These are phyloP conservation scores for Cariama cristata DNA, from an alignment of 2,113 vertebrate species.

Conservation along the genomic window DNA sequence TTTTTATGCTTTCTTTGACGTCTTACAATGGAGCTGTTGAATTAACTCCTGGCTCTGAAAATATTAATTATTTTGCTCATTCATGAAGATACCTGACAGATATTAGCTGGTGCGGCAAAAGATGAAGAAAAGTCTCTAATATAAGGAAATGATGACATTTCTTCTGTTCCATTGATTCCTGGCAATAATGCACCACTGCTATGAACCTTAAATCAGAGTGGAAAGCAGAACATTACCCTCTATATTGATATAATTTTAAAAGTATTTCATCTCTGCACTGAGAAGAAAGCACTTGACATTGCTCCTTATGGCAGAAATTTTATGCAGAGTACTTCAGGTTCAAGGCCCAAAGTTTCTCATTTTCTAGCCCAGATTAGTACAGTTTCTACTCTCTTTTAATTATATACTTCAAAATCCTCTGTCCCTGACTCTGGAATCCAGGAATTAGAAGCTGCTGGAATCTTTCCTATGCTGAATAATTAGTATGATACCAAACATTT, in stretches of 20 bases:
- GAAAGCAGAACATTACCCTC: background rate
- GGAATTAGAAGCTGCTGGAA: background rate
- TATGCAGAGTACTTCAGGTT: background rate
- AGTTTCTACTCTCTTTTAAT: background rate
- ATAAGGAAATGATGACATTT: background rate
- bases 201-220: background rate
- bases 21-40: background rate
- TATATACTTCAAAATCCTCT: background rate
- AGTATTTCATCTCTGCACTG: background rate
- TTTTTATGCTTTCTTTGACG: background rate
- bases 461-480: background rate
- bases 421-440: background rate
- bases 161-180: background rate
- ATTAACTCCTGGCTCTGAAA: background rate
- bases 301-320: background rate
- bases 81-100: background rate
- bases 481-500: background rate
- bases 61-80: background rate
- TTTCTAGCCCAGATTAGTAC: background rate
- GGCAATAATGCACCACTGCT: background rate
- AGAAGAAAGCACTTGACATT: background rate
- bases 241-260: background rate
- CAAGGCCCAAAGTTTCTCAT: background rate
- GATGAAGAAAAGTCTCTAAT: background rate
- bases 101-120: background rate